These are phyloP conservation scores for Gastrophysa polygoni DNA, from an alignment of 2,888 invertebrate species.

Conservation along the genomic window DNA sequence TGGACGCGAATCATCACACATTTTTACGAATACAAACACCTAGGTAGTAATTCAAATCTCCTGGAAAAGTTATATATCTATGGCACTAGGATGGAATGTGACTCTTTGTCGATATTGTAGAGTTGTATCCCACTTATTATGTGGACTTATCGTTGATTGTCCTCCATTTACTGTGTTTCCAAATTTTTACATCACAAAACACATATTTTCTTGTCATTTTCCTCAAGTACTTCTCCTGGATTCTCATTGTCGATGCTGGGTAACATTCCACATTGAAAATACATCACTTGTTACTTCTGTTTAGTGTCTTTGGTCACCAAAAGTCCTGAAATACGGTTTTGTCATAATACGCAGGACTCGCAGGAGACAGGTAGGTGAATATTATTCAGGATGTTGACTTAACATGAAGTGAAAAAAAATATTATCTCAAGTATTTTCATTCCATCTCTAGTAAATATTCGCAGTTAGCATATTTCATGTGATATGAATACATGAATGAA, in stretches of 20 bases:
- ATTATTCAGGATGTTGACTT: background rate
- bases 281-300: slow-evolving; percentile 44
- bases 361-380: background rate
- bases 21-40: slow-evolving; percentile 30
- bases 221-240: slow-evolving; percentile 32
- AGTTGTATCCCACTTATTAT: slow-evolving; percentile 45
- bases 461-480: slow-evolving; percentile 21
- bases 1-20: slow-evolving; percentile 45
- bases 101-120: slow-evolving; percentile 23
- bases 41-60: slow-evolving; percentile 30
- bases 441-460: slow-evolving; percentile 25
- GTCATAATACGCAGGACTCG: background rate
- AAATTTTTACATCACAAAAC: slow-evolving; percentile 65
- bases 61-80: slow-evolving; percentile 38
- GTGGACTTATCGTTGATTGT: slow-evolving; percentile 61
- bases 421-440: background rate
- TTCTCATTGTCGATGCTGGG: slow-evolving; percentile 41
- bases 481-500: slow-evolving; percentile 31
- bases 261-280: slow-evolving; percentile 43
- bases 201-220: slow-evolving; percentile 42
- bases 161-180: slow-evolving; percentile 84
- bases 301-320: slow-evolving; percentile 11
- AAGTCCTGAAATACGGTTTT: slow-evolving; percentile 15
- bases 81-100: slow-evolving; percentile 40
- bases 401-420: background rate